Evolutionary conservation across 2,888 invertebrate species (phyloP), one percentile per base, ranked within the genome.

Genomic region (Caenorhabditis imperialis): DNA sequence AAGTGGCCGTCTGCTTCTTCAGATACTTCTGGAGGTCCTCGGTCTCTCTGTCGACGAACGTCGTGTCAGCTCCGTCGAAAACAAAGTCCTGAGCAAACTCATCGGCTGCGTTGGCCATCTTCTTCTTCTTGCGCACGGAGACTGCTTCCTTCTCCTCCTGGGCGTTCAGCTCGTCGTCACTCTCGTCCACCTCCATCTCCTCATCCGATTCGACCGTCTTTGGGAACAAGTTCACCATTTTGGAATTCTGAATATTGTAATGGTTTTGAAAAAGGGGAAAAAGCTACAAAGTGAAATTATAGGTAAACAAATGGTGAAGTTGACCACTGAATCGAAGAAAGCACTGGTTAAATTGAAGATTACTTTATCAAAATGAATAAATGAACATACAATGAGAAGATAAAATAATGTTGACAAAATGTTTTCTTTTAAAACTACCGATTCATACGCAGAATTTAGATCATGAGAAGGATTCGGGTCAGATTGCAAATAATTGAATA

Each of bases 1-100:
- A 75, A 7, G 84, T 81, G 10, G 78, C 62, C 14, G 69, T 77
- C 18, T 78, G 80, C 42, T 85, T 84, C 63, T 85, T 84, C 23
- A 86, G 77, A 48, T 83, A 79, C 70, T 77, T 81, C 40, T 78
- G 57, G 37, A 81, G 51, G 61, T 79, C 79, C 45, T 79, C 77
- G 10, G 75, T 77, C 22, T 81, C 81, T 47, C 71, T 30, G 40
- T 81, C 81, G 12, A 60, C 71, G 10, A 50, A 57, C 10, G 58
- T 44, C 14, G 47, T 38, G 3, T 48, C 51, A 27, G 44, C 51
- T 1, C 62, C 74, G 22, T 83, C 81, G 50, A 84, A 82, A 40
- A 73, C 44, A 42, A 84, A 84, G 30, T 80, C 78, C 23, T 75
- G 65, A 18, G 81, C 72, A 30, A 83, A 83, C 38, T 83, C 81